Conservation (phyloP, 2,797 vertebrate genomes). For the Benthosema pterotum region DNA sequence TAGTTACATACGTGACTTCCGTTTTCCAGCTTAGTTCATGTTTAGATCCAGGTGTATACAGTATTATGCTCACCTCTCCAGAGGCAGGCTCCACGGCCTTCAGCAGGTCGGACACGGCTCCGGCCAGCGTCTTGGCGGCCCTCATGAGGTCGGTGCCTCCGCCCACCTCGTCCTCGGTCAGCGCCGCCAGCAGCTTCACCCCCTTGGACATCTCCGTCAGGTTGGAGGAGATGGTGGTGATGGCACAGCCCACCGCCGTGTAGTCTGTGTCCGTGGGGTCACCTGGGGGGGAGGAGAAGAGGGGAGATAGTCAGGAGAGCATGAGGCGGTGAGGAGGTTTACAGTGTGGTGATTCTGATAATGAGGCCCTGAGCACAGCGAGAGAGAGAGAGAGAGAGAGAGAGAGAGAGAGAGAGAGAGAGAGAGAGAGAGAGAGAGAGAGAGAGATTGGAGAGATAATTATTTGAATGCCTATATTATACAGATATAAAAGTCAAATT, state of each 20-base stretch:
- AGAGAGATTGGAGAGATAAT: too few species aligned
- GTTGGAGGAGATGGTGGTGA: constrained; percentile 99
- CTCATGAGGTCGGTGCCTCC: constrained; percentile 94
- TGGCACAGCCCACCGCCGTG: constrained; percentile 96
- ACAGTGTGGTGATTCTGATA: background rate
- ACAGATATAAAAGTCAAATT: too few species aligned
- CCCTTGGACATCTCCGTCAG: constrained; percentile 99
- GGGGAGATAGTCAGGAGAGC: background rate
- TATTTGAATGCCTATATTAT: too few species aligned
- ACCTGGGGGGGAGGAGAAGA: constrained; percentile 69
- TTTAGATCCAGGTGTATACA: background rate
- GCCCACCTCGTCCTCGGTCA: constrained; percentile 96
- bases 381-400: too few species aligned
- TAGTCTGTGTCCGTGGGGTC: constrained; percentile 97
- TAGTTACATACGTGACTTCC: too few species aligned
- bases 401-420: too few species aligned
- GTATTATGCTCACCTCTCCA: constrained; percentile 90
- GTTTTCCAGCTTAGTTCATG: too few species aligned
- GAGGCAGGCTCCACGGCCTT: constrained; percentile 96
- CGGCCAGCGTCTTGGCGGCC: constrained; percentile 91
- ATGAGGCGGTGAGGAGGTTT: background rate
- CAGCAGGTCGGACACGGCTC: constrained; percentile 93
- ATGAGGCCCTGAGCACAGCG: too few species aligned
- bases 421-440: too few species aligned
- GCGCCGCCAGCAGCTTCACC: constrained; percentile 93